Conservation (phyloP, 2,888 invertebrate species). For the Cylloceria caligata region DNA sequence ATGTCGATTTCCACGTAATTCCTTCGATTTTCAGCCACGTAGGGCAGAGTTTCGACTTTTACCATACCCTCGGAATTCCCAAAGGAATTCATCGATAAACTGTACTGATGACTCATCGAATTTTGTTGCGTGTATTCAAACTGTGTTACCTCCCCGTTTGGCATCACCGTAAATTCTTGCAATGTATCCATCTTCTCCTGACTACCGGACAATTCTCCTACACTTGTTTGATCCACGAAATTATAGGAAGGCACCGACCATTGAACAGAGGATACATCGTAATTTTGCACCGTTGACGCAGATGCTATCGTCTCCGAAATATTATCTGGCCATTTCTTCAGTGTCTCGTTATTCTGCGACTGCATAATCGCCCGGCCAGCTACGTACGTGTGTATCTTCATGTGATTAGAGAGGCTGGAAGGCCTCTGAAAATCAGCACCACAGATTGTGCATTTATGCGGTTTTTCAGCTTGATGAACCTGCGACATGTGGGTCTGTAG, state of each 20-base stretch:
- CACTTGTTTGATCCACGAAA: slow-evolving; percentile 74
- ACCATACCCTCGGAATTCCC: slow-evolving; percentile 73
- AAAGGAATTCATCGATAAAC: slow-evolving; percentile 75
- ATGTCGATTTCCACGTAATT: slow-evolving; percentile 72
- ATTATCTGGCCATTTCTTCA: slow-evolving; percentile 75
- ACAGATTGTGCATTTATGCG: slow-evolving; percentile 84
- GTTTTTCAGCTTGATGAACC: slow-evolving; percentile 77
- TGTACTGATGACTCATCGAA: slow-evolving; percentile 76
- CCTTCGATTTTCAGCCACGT: slow-evolving; percentile 62
- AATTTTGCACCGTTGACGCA: slow-evolving; percentile 74
- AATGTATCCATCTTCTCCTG: slow-evolving; percentile 78
- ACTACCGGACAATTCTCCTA: slow-evolving; percentile 55
- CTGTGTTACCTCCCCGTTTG: slow-evolving; percentile 80
- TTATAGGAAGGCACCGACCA: slow-evolving; percentile 80
- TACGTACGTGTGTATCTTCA: slow-evolving; percentile 85
- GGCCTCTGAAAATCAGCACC: slow-evolving; percentile 85
- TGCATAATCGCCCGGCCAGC: slow-evolving; percentile 83
- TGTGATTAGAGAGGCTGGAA: slow-evolving; percentile 85
- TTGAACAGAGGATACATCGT: slow-evolving; percentile 78
- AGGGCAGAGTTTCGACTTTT: slow-evolving; percentile 75
- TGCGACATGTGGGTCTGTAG: slow-evolving; percentile 81
- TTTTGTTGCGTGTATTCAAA: slow-evolving; percentile 78
- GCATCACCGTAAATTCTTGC: slow-evolving; percentile 81
- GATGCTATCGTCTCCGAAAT: slow-evolving; percentile 72
- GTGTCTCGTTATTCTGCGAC: slow-evolving; percentile 71